Percentiles rank a stretch among this genome's conserved stretches.
Evolutionary conservation across 1,140 invertebrate genomes (phyloP).

Genomic region (Zaprionus ghesquierei): DNA sequence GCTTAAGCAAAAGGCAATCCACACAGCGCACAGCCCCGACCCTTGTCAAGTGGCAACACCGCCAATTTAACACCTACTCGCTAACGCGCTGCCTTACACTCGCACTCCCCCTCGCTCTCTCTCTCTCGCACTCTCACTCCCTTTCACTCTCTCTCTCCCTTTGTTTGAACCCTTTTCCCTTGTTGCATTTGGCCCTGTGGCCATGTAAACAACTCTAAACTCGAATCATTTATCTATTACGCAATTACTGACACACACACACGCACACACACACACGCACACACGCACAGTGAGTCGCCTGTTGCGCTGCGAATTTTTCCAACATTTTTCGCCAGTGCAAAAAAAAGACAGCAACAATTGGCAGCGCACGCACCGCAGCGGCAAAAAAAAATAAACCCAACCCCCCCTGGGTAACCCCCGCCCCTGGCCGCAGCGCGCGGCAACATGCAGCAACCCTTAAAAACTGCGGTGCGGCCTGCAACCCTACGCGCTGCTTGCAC

Average conservation of each 20-base stretch:
- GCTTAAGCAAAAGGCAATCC: background rate
- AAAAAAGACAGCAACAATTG: slow-evolving; percentile 12
- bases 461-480: slow-evolving; percentile 9
- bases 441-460: slow-evolving; percentile 20
- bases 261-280: slow-evolving; percentile 23
- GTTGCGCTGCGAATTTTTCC: slow-evolving; percentile 48
- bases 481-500: slow-evolving; percentile 34
- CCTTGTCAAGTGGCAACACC: background rate
- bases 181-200: slow-evolving; percentile 53
- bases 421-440: too few species aligned
- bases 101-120: background rate
- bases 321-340: slow-evolving; percentile 40
- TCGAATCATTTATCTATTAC: slow-evolving; percentile 78
- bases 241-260: slow-evolving; percentile 66
- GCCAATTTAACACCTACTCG: slow-evolving; percentile 1
- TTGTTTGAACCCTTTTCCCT: slow-evolving; percentile 22
- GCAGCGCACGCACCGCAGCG: slow-evolving; percentile 25
- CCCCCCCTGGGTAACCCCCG: background rate
- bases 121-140: background rate
- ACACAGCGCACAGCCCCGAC: background rate
- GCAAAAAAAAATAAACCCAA: background rate
- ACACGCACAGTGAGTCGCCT: slow-evolving; percentile 48
- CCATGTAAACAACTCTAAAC: slow-evolving; percentile 59
- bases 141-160: background rate
- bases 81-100: background rate